phyloP scores from a whole-genome alignment of 2,797 vertebrate genomes.

The Crax fasciolata region DNA sequence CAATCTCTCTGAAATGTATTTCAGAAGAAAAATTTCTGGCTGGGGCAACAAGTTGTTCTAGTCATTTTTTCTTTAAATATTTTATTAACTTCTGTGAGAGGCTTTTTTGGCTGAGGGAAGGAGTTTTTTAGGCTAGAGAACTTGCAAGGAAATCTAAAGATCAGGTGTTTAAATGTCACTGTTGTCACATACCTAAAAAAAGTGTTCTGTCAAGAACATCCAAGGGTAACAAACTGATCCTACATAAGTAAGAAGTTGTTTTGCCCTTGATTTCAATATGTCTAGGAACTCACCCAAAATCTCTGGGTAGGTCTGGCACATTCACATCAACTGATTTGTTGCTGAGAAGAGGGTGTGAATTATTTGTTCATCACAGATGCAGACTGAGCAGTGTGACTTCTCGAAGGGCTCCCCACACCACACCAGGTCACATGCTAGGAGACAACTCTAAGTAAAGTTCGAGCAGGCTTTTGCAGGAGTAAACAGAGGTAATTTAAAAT shows the following conservation, averaged over 20 bases:
- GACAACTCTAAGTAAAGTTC: background rate
- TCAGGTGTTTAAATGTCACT: slow-evolving; percentile 58
- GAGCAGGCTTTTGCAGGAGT: background rate
- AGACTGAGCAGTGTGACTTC: background rate
- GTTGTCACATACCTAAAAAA: background rate
- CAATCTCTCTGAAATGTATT: background rate
- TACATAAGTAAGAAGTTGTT: slow-evolving; percentile 23
- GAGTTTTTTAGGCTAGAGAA: slow-evolving; percentile 5
- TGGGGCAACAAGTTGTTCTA: background rate
- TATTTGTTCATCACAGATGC: slow-evolving; percentile 10
- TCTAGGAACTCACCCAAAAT: slow-evolving; percentile 39
- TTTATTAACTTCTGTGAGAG: slow-evolving; percentile 10
- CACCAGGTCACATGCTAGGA: background rate
- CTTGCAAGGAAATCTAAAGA: slow-evolving; percentile 8
- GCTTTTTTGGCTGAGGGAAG: background rate
- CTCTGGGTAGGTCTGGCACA: slow-evolving; percentile 31
- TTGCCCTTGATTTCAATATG: background rate
- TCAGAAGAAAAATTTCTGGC: background rate
- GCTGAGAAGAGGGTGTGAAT: background rate
- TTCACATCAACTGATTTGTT: background rate
- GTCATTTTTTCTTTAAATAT: background rate
- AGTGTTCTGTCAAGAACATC: background rate
- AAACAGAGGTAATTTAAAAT: slow-evolving; percentile 10
- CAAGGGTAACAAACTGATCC: slow-evolving; percentile 46
- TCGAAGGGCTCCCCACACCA: background rate